phyloP scores from a whole-genome alignment of 2,888 invertebrate genomes.

The Muscina levida region DNA sequence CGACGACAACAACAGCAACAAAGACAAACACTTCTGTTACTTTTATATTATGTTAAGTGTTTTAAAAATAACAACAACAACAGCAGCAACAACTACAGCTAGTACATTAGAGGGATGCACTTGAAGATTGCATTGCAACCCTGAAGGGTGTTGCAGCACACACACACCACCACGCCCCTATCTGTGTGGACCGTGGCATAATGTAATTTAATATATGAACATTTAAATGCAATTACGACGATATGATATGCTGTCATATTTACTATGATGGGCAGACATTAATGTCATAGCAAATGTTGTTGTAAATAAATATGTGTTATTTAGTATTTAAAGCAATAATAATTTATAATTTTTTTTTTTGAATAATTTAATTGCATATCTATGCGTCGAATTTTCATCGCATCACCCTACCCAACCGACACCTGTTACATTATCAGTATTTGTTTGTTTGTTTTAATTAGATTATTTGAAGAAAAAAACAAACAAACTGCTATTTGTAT shows the following conservation, averaged over 20 bases:
- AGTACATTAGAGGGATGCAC: neutral
- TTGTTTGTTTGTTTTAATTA: neutral
- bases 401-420: neutral
- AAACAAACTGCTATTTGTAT: neutral
- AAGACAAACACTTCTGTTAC: constrained; percentile 45
- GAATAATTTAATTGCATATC: constrained; percentile 3
- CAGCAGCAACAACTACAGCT: constrained; percentile 2
- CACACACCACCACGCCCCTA: too few relatives aligned
- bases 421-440: constrained; percentile 37
- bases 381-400: too few relatives aligned
- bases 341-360: constrained; percentile 7
- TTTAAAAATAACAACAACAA: constrained; percentile 22
- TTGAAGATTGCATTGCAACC: too few relatives aligned
- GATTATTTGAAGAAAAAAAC: too few relatives aligned
- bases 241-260: neutral
- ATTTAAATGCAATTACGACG: neutral
- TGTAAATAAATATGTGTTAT: constrained; percentile 31
- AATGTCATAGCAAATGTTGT: constrained; percentile 1
- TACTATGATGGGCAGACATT: neutral
- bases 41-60: constrained; percentile 57
- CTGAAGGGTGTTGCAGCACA: too few relatives aligned
- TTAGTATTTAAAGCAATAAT: constrained; percentile 55
- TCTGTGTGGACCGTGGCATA: neutral
- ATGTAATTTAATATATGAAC: constrained; percentile 8
- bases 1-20: too few relatives aligned